Base-by-base conservation (phyloP, 2,797 vertebrate genomes). In the Hemibagrus guttatus region DNA sequence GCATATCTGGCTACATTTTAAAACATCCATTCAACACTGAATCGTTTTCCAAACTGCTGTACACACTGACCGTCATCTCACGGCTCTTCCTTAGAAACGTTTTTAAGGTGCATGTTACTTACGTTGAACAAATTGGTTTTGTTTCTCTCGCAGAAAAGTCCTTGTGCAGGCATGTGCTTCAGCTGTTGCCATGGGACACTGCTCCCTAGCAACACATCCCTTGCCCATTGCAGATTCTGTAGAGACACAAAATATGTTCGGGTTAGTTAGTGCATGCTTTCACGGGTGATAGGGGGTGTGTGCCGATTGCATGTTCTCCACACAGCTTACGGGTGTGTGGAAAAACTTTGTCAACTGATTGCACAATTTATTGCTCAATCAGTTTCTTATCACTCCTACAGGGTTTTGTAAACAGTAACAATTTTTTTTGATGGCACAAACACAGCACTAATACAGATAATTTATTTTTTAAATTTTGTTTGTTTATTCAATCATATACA, bases 61-160 rank as follows among this genome's bases (percentile, higher is more conserved):
- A 75, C 46, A 19, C 28, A 4, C 52, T 58, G n/a, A 2, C 28
- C 49, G 7, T 52, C 13, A 14, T 49, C 42, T 49, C 42, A 16
- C 42, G 28, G 72, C n/a, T 54, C 14, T 28, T 11, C 74, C 26
- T 58, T 14, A 80, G 21, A 11, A 23, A 28, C n/a, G 31, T 54
- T 14, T 42, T 72, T 12, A 42, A 46, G 72, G 42, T 39, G 28
- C 19, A 11, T 35, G 66, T 63, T 88, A 98, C 98, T 99, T 96
- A 99, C 98, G 3, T 99, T 99, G 95, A 99, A 99, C 95, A 99
- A 98, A 94, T 99, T 99, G 12, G 98, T 99, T 97, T 99, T 99
- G 96, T 99, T 99, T 95, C 98, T 96, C 95, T 99, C 98, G 0
- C 96, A 99, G 96, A 99, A 99, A 95, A 99, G 98, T 95, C 98